phyloP scores from a whole-genome alignment of 2,797 vertebrate species.

The Acipenser ruthenus region DNA sequence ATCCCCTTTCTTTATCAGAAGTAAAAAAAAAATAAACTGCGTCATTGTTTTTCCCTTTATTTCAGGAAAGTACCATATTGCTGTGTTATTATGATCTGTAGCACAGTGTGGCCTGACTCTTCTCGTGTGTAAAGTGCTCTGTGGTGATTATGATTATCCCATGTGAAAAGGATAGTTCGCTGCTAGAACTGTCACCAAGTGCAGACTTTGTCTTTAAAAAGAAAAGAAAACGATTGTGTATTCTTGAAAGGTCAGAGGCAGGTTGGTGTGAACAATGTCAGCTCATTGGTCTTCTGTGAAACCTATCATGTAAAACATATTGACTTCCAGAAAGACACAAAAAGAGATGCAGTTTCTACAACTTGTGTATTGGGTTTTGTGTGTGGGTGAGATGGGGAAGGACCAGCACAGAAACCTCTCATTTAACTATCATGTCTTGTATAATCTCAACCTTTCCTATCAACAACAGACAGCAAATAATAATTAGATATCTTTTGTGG shows the following conservation, averaged over 20 bases:
- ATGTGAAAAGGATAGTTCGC: constrained; percentile 34
- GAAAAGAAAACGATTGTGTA: constrained; percentile 32
- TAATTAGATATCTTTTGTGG: background rate
- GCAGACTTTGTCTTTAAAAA: constrained; percentile 39
- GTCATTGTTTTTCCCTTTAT: too few relatives aligned
- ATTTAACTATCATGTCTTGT: background rate
- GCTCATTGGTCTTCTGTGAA: constrained; percentile 31
- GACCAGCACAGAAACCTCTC: constrained; percentile 13
- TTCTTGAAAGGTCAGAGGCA: constrained; percentile 39
- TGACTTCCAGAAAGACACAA: constrained; percentile 27
- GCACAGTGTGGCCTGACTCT: constrained; percentile 36
- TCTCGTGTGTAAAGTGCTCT: constrained; percentile 45
- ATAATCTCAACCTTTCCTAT: background rate
- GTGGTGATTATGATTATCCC: constrained; percentile 56
- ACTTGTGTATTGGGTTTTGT: constrained; percentile 24
- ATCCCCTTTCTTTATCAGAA: background rate
- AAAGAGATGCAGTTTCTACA: constrained; percentile 33
- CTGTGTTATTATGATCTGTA: constrained; percentile 33
- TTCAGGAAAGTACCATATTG: constrained; percentile 26
- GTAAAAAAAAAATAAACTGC: too few relatives aligned
- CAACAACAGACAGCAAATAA: background rate
- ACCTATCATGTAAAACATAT: constrained; percentile 43
- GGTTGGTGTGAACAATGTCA: constrained; percentile 41
- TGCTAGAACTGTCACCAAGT: constrained; percentile 35
- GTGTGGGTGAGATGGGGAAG: too few relatives aligned